Evolutionary conservation across 2,113 vertebrate species (phyloP).

Genomic region (Vombatus ursinus): DNA sequence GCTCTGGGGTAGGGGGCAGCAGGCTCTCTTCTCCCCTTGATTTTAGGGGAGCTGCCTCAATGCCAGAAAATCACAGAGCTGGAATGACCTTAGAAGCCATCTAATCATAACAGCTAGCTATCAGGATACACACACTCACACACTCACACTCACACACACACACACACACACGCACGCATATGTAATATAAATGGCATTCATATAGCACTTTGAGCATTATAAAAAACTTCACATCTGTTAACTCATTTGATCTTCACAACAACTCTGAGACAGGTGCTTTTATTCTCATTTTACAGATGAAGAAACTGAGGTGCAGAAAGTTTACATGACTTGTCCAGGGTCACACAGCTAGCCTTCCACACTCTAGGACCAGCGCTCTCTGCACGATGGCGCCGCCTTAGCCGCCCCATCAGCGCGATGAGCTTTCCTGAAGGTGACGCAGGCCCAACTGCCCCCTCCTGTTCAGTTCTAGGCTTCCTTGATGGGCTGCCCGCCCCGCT

Average conservation of each 20-base stretch:
- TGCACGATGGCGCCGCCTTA: not conserved
- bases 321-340: not conserved
- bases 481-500: not conserved
- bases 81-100: too few relatives aligned
- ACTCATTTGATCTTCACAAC: too few relatives aligned
- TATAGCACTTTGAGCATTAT: too few relatives aligned
- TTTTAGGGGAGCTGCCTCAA: not conserved
- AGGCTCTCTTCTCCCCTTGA: not conserved
- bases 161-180: too few relatives aligned
- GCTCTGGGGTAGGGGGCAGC: not conserved
- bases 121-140: too few relatives aligned
- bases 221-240: too few relatives aligned
- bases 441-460: not conserved
- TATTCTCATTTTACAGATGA: not conserved
- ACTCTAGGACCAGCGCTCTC: not conserved
- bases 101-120: too few relatives aligned
- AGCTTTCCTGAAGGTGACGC: not conserved
- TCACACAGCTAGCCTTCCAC: not conserved
- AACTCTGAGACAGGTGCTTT: too few relatives aligned
- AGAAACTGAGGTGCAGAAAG: not conserved
- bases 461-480: not conserved
- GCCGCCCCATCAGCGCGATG: not conserved
- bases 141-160: too few relatives aligned
- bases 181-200: too few relatives aligned
- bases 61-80: too few relatives aligned